A percentile compares a stretch with the other conserved stretches of the same genome.
Evolutionary conservation across 2,797 vertebrate species (phyloP).

Genomic region (Carcharodon carcharias): DNA sequence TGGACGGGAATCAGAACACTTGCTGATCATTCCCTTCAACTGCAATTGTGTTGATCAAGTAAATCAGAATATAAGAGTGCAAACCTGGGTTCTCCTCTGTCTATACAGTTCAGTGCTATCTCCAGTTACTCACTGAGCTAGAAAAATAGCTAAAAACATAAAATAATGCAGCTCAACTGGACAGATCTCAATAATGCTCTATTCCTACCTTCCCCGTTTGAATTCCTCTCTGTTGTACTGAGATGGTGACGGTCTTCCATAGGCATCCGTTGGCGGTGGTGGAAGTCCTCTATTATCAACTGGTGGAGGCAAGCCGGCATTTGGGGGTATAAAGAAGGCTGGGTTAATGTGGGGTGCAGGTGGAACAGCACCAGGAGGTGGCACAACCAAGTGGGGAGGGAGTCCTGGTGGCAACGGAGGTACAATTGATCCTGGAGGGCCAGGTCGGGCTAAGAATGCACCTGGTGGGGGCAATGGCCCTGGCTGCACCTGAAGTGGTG

Average conservation of each 20-base stretch:
- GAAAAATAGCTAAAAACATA: not conserved
- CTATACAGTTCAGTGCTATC: not conserved
- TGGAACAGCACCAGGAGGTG: conserved; percentile 56
- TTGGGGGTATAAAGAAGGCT: conserved; percentile 70
- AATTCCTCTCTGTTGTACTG: conserved; percentile 31
- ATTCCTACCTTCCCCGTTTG: conserved; percentile 15
- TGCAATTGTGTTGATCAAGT: not conserved
- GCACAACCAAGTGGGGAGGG: conserved; percentile 57
- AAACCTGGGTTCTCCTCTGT: no score
- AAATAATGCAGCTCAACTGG: not conserved
- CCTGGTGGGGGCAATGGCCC: not conserved
- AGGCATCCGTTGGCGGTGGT: not conserved
- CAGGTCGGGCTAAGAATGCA: not conserved
- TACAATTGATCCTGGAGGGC: conserved; percentile 48
- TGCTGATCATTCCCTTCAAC: not conserved
- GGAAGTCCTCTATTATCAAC: conserved; percentile 26
- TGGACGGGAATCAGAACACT: not conserved
- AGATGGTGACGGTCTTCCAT: conserved; percentile 22
- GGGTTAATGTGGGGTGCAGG: conserved; percentile 76
- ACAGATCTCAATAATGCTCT: no score
- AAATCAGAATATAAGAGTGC: not conserved
- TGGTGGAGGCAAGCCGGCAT: not conserved
- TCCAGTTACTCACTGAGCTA: not conserved
- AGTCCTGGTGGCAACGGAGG: conserved; percentile 59
- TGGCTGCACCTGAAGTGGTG: conserved; percentile 30